Evolutionary conservation across 2,113 vertebrate species (phyloP).

Genomic region (Brachypteracias leptosomus): DNA sequence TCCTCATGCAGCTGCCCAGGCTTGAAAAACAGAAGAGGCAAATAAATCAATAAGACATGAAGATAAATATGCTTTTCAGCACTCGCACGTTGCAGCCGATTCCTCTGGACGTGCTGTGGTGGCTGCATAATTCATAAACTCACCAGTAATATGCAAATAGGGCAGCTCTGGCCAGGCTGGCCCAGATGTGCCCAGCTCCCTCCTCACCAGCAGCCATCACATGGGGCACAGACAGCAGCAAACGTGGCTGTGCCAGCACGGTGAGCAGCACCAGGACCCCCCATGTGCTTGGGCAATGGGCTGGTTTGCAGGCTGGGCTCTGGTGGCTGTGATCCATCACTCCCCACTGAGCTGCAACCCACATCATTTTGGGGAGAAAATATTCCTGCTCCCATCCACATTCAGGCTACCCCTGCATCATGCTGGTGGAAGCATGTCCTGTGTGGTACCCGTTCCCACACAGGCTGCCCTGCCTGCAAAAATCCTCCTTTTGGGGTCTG

Average conservation of each 20-base stretch:
- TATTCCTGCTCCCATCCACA: neutral
- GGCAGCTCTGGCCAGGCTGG: neutral
- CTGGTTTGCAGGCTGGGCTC: constrained; percentile 1
- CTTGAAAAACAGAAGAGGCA: neutral
- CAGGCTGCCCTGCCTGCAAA: neutral
- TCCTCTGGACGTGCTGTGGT: neutral
- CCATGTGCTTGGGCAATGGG: neutral
- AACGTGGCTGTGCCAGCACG: neutral
- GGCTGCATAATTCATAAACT: constrained; percentile 53
- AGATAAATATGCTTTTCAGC: constrained; percentile 33
- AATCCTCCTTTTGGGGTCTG: neutral
- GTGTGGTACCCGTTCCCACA: accelerated
- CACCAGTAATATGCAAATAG: neutral
- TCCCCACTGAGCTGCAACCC: neutral
- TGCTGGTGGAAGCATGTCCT: accelerated
- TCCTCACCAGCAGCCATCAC: neutral
- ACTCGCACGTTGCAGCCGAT: neutral
- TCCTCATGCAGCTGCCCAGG: neutral
- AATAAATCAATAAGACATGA: constrained; percentile 42
- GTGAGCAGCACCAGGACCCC: neutral
- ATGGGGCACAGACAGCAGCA: too few species aligned
- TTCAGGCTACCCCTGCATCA: neutral
- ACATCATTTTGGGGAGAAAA: neutral
- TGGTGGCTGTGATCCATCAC: neutral
- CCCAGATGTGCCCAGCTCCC: neutral